Evolutionary conservation across 2,888 invertebrate species (phyloP), one percentile per base, ranked within the genome.

Genomic region (Hirtodrosophila alboralis): DNA sequence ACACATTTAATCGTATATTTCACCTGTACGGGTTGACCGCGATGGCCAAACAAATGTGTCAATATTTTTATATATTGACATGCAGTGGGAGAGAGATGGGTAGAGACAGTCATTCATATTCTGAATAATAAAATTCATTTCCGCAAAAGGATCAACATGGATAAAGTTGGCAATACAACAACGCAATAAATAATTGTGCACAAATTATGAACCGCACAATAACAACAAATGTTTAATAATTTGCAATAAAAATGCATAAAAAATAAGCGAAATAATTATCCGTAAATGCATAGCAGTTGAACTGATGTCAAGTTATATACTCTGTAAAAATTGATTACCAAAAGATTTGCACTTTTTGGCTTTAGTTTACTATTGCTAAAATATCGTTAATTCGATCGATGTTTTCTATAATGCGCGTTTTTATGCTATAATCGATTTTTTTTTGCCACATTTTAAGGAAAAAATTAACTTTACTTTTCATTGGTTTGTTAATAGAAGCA

Each of bases 91-190:
- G 10, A 40, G 4, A 21, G 18, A 44, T 13, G 43, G 13, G 27
- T 14, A 30, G 26, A 18, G 48, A 61, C 43, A 52, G 53, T 54
- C 23, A 41, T 13, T 30, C 13, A 28, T 37, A 28, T 13, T 7
- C 13, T 27, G 30, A 10, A 58, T 44, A 59, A 59, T 64, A 56
- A 64, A 75, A 71, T 77, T 56, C 77, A 80, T 78, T 77, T 78
- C 81, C 81, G 77, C 75, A 47, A 66, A 74, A 68, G 74, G 66
- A 69, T 79, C 64, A 80, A 44, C 44, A n/a, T 21, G 64, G 56
- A 65, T 74, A 62, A 80, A 67, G 59, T 21, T 53, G 36, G 26
- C 45, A 36, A 21, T 5, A 21, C 18, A 23, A 47, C 57, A 40
- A 27, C 53, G 53, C 61, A 62, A 80, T 80, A 68, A 78, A 78